Base-by-base conservation (phyloP, 2,888 invertebrate genomes). In the Synergus gifuensis region DNA sequence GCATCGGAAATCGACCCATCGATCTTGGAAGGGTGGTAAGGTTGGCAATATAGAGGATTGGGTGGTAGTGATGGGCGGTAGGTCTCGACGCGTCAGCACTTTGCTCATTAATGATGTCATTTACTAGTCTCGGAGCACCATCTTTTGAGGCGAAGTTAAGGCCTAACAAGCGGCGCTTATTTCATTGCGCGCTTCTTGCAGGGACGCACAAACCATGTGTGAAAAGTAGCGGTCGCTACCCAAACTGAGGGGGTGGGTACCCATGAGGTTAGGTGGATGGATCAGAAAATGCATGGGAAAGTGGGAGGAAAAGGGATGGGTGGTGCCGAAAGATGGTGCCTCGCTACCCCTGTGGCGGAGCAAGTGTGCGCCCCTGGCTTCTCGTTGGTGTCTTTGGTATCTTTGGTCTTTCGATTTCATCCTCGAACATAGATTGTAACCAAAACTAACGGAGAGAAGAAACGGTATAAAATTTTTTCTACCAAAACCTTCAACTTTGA, bases 61-160 rank as follows among this genome's bases (percentile, higher is more conserved):
- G 76, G 36, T 36, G 63, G 69, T 83, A 82, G 83, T 79, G 78
- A 1, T n/a, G 22, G 81, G 80, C 78, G 84, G 78, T 77, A 80
- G 83, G 88, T 87, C 87, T 85, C 86, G 85, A 86, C 87, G 87
- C 88, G 90, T 89, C 90, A 89, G 90, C 89, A 86, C 87, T 89
- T 89, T 90, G 85, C 85, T 88, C 88, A 86, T 89, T 89, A 89
- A 89, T 90, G 89, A 89, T 87, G 86, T 90, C 87, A 88, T 89
- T 89, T 90, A 89, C 88, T 84, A 86, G 88, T 87, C 89, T 86
- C 86, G 76, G 81, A 79, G 85, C 80, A 82, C 83, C 81, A 66
- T 76, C 1, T 28, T 66, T 80, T 76, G 77, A 82, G 78, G 63
- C 82, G 28, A 46, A 67, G 46, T 62, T 22, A 44, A 67, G 46